Evolutionary conservation across 2,888 invertebrate genomes (phyloP).

Genomic region (Maniola hyperantus): DNA sequence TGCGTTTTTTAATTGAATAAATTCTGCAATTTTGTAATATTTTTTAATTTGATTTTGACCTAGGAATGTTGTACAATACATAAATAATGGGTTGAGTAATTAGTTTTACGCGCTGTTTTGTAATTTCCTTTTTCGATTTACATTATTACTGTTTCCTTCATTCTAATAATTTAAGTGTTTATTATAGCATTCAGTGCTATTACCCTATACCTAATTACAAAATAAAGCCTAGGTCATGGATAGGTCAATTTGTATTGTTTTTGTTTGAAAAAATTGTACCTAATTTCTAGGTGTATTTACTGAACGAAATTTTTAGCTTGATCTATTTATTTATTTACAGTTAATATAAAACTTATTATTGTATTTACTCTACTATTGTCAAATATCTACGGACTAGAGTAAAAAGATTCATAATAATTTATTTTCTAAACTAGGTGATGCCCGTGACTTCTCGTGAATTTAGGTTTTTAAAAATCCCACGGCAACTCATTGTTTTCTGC

Average conservation of each 20-base stretch:
- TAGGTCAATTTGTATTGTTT: neutral
- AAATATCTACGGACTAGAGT: no score
- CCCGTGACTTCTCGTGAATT: no score
- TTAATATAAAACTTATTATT: no score
- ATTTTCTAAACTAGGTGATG: no score
- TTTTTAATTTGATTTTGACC: neutral
- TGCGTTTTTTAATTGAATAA: slow-evolving; percentile 2
- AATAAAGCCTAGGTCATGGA: neutral
- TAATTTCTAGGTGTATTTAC: no score
- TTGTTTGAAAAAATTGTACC: no score
- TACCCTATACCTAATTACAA: neutral
- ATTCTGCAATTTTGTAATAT: neutral
- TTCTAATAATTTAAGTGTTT: neutral
- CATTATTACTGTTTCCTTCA: neutral
- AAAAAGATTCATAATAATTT: no score
- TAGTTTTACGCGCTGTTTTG: neutral
- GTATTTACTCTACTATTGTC: no score
- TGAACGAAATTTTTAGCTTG: no score
- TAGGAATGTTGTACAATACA: neutral
- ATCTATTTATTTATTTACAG: neutral
- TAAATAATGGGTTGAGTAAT: neutral
- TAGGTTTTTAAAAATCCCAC: no score
- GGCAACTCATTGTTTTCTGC: no score
- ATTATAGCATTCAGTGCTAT: neutral
- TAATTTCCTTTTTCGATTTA: neutral